Evolutionary conservation across 2,797 vertebrate species (phyloP), one percentile per base, ranked within the genome.

Genomic region (Eurystomus glaucurus): DNA sequence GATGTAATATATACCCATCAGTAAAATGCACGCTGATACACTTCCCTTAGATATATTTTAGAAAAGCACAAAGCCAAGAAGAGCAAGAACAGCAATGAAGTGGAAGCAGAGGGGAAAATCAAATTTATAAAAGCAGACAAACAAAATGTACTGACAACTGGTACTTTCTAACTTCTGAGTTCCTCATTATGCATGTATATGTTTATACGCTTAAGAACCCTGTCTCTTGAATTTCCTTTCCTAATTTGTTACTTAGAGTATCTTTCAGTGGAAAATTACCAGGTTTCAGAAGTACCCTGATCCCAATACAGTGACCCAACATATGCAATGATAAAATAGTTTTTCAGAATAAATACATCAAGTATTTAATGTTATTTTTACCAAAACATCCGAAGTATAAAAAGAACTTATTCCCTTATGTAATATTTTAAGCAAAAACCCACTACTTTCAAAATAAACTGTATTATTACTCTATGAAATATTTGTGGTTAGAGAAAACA

Each of bases 1-100:
- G 18, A 9, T 66, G 28, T 12, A 77, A 58, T 70, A 86, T 74
- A 55, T 14, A 74, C 1, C 7, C 11, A 33, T 37, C 20, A 50
- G 14, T 18, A 80, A 55, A 90, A 61, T 15, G 26, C 23, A 86
- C 13, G 22, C 10, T 41, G 22, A 64, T 55, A 69, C 2, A 13
- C 4, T 43, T 91, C 43, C 21, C n/a, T 62, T 43, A 29, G 25
- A 91, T 91, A 37, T 70, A 70, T 50, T 74, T 5, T 68, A 20
- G 39, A 88, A 94, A 48, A 75, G 52, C 10, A 69, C n/a, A 70
- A 85, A 76, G 31, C 35, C 7, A 23, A 66, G 48, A 71, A 60
- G 6, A 58, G 10, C 14, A 74, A 54, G 15, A 39, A 45, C 33
- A 86, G 16, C 2, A 81, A 78, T 11, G 29, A 60, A 74, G 6